Conservation (phyloP, 2,113 vertebrate genomes). For the Campylomormyrus tamandua region DNA sequence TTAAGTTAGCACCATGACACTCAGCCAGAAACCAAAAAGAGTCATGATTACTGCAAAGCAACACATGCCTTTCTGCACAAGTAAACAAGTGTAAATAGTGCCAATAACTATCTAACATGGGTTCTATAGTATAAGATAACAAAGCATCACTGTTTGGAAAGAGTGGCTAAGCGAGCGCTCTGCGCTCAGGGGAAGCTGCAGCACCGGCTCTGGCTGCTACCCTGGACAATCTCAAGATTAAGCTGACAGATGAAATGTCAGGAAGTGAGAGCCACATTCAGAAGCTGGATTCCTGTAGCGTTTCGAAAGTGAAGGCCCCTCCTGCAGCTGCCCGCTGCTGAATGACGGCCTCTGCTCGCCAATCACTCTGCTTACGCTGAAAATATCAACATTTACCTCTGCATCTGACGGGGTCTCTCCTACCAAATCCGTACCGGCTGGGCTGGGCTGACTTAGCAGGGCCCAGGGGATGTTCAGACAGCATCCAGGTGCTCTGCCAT, state of each 20-base stretch:
- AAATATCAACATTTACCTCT: conserved; percentile 15
- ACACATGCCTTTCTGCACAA: background rate
- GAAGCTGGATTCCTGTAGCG: conserved; percentile 18
- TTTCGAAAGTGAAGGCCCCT: conserved; percentile 19
- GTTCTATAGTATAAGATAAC: background rate
- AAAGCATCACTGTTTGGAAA: background rate
- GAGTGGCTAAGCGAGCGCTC: background rate
- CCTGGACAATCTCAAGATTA: conserved; percentile 32
- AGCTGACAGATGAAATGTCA: conserved; percentile 28
- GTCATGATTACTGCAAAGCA: background rate
- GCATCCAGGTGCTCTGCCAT: conserved; percentile 52
- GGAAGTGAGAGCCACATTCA: conserved; percentile 24
- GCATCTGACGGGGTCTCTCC: conserved; percentile 5
- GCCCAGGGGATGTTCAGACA: conserved; percentile 52
- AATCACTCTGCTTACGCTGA: background rate
- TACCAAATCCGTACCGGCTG: conserved; percentile 8
- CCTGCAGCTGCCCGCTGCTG: background rate
- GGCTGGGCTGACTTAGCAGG: conserved; percentile 52
- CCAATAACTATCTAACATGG: background rate
- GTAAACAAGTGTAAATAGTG: background rate
- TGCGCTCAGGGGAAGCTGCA: background rate
- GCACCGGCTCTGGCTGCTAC: background rate
- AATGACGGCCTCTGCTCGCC: background rate
- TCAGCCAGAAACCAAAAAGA: background rate
- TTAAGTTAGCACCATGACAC: background rate